Conservation (phyloP, 1,140 invertebrate genomes). For the Drosophila trapezifrons region DNA sequence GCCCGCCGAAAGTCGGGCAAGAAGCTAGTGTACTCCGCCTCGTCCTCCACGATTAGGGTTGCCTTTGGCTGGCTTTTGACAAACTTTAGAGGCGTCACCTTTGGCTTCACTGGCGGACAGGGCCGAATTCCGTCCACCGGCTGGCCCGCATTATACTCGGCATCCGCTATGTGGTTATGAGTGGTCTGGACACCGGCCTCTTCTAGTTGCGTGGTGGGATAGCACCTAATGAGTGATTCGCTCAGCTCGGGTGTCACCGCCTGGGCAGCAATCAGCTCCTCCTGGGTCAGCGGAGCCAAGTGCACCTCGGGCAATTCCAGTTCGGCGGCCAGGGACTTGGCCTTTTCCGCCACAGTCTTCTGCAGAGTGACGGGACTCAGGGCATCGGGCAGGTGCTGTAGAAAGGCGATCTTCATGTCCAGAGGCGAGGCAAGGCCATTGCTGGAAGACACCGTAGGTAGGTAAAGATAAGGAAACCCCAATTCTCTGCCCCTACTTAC, state of each 20-base stretch:
- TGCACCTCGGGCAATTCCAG: conserved; percentile 65
- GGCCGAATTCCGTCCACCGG: conserved; percentile 65
- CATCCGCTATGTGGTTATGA: conserved; percentile 6
- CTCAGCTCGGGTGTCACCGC: conserved; percentile 26
- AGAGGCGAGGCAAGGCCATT: conserved; percentile 64
- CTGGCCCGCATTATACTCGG: conserved; percentile 55
- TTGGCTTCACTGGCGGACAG: conserved; percentile 14
- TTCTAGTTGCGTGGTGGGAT: conserved; percentile 55
- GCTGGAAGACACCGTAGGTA: conserved; percentile 9
- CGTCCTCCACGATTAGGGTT: conserved; percentile 1
- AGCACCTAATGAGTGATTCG: conserved; percentile 49
- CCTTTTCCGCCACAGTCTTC: conserved; percentile 60
- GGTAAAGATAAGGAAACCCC: too few relatives aligned
- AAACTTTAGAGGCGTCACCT: conserved; percentile 55
- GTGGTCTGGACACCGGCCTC: conserved; percentile 61
- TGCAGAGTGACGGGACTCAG: conserved; percentile 67
- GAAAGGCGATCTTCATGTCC: conserved; percentile 53
- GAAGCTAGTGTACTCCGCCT: conserved; percentile 67
- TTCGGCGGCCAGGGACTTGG: conserved; percentile 63
- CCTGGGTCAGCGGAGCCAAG: conserved; percentile 35
- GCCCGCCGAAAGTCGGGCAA: conserved; percentile 71
- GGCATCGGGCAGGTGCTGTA: conserved; percentile 65
- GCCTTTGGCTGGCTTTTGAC: conserved; percentile 42
- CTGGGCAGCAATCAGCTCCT: conserved; percentile 40
- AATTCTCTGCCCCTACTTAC: conserved; percentile 15